Base-by-base conservation (phyloP, 2,113 vertebrate species). In the Hydrolagus affinis region DNA sequence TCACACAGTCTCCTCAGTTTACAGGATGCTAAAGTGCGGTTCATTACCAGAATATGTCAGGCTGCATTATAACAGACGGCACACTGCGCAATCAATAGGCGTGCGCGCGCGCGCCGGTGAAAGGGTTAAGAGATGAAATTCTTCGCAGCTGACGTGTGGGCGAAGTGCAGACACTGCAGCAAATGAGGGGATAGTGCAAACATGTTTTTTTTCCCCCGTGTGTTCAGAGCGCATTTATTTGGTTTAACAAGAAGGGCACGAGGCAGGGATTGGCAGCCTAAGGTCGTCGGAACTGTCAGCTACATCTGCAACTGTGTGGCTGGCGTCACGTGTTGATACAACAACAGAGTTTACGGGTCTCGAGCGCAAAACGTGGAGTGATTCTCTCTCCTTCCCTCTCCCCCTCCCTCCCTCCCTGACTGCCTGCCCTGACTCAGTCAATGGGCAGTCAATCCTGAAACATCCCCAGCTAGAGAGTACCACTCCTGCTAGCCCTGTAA, bases 151-250 rank as follows among this genome's bases (percentile, higher is more conserved):
- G 59, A 89, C 86, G 86, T 88, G 86, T 87, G 92, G 93, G 94
- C 92, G 90, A 93, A 94, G 89, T 90, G 89, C 88, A 89, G 90
- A 91, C 88, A 86, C 90, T 86, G 90, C 91, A 88, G 88, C 90
- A 88, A 89, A 89, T 89, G 85, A 85, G 14, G 89, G 60, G 90
- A 90, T 90, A 88, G 92, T 92, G 89, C 87, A 89, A 89, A 87
- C 87, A 85, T 92, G 1, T 93, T 94, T 93, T 93, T n/a, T n/a
- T n/a, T n/a, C n/a, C n/a, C n/a, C n/a, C n/a, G n/a, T 91, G 93
- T 93, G 92, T 94, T 93, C 92, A 92, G 89, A 90, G 86, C 89
- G n/a, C 85, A 90, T 87, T 91, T 85, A 85, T 89, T 88, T 87
- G 89, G 92, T 90, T 91, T 91, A 91, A 91, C 90, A 89, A n/a